Evolutionary conservation across 2,797 vertebrate genomes (phyloP), one percentile per base, ranked within the genome.

Genomic region (Xyrichtys novacula): DNA sequence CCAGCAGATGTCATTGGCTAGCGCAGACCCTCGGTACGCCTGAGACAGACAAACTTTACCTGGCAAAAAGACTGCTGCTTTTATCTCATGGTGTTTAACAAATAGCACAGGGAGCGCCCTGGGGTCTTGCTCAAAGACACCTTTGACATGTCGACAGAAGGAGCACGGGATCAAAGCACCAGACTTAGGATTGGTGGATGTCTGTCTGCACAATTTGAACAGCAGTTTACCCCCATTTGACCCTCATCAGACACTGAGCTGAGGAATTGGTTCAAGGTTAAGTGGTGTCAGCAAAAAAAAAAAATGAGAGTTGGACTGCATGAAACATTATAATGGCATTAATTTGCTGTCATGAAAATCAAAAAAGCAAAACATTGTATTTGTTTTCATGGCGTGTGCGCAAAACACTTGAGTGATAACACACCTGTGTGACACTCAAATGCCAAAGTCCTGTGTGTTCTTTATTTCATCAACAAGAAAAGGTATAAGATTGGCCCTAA

Each of bases 1-100:
- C 56, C 91, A 93, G 74, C 90, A 65, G 62, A 71, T 83, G 56
- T 87, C 89, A 17, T 58, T 91, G 32, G 81, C 74, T 5, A 56
- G 85, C 0, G 54, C 80, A 22, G 91, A 93, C 52, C 85, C 89
- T 22, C 86, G 79, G 26, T 93, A 93, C 1, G 88, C 91, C 66
- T 94, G 85, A 94, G 19, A 39, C 19, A 20, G 25, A 2, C 23
- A n/a, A 22, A 25, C 32, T 55, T 32, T 34, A 15, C 11, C 34
- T 16, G 19, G 17, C 14, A 17, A 67, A 44, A 46, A 65, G n/a
- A 38, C 1, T 14, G 52, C 48, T 50, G 2, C 7, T 3, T 25
- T n/a, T 3, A n/a, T 58, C 39, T 55, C 48, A 14, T 22, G 25
- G 22, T 28, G 32, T 60, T 54, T 31, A 29, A 57, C 29, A 12